Evolutionary conservation across 2,888 invertebrate genomes (phyloP).

Genomic region (Noctua comes): DNA sequence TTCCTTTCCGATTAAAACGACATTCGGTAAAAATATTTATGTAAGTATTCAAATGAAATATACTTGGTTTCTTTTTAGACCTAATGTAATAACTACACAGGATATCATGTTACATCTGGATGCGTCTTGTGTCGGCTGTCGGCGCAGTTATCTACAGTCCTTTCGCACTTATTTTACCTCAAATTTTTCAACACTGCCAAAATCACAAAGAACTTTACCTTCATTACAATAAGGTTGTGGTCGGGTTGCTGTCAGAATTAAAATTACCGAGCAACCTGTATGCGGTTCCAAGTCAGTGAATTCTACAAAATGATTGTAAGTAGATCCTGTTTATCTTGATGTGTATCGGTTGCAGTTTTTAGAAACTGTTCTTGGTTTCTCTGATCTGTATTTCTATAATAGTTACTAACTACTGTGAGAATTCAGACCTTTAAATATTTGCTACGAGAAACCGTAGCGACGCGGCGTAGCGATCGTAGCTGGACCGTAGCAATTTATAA

Average conservation of each 20-base stretch:
- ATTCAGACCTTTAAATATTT: background rate
- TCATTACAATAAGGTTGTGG: background rate
- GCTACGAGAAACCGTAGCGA: conserved; percentile 44
- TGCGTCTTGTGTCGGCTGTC: background rate
- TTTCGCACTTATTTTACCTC: background rate
- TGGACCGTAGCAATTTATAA: background rate
- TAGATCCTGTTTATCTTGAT: background rate
- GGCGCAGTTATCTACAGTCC: background rate
- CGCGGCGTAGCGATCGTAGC: conserved; percentile 45
- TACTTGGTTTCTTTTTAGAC: background rate
- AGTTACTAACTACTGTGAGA: background rate
- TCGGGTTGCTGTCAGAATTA: background rate
- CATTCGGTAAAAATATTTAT: background rate
- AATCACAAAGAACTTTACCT: background rate
- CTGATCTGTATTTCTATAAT: background rate
- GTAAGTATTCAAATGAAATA: background rate
- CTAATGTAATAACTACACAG: background rate
- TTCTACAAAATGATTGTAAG: background rate
- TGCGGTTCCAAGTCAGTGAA: background rate
- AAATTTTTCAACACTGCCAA: background rate
- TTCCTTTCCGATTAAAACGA: no score
- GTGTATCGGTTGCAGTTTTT: background rate
- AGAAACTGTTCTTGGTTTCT: background rate
- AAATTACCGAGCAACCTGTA: background rate
- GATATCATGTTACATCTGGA: background rate